These are phyloP conservation scores for Theristicus caerulescens DNA, from an alignment of 2,113 vertebrate genomes.

Conservation along the genomic window DNA sequence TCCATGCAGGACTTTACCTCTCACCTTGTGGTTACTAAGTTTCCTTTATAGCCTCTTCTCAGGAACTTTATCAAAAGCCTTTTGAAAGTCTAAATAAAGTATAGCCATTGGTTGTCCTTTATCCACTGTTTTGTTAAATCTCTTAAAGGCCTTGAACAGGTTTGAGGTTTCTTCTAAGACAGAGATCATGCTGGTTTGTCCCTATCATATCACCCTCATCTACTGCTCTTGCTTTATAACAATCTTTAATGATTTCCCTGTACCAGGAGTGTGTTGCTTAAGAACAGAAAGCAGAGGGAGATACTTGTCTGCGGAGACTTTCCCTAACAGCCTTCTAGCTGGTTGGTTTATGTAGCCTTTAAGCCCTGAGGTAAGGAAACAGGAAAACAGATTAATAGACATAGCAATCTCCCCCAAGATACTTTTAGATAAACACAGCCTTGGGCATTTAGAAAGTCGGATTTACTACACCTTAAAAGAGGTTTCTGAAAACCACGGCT, in stretches of 20 bases:
- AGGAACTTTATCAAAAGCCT: conserved; percentile 43
- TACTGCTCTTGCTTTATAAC: neutral
- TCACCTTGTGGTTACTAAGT: conserved; percentile 20
- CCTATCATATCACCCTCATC: neutral
- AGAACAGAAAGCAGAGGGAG: conserved; percentile 33
- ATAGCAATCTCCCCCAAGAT: conserved; percentile 63
- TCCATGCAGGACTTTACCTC: conserved; percentile 17
- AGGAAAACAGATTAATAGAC: conserved; percentile 69
- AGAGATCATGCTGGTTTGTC: conserved; percentile 19
- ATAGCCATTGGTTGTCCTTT: neutral
- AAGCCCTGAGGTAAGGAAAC: conserved; percentile 66
- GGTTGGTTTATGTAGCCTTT: conserved; percentile 51
- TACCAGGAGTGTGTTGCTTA: neutral
- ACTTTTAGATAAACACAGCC: conserved; percentile 70
- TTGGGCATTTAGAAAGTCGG: conserved; percentile 65
- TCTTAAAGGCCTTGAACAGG: conserved; percentile 14
- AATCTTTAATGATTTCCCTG: neutral
- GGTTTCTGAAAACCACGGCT: conserved; percentile 58
- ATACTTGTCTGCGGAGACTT: conserved; percentile 31
- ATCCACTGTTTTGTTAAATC: conserved; percentile 28
- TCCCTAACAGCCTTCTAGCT: conserved; percentile 35
- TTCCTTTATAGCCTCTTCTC: conserved; percentile 19
- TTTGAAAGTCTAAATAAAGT: conserved; percentile 51
- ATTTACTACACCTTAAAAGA: conserved; percentile 72
- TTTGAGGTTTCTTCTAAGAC: conserved; percentile 8